Conservation (phyloP, 2,888 invertebrate species). For the Tiliacea aurago region DNA sequence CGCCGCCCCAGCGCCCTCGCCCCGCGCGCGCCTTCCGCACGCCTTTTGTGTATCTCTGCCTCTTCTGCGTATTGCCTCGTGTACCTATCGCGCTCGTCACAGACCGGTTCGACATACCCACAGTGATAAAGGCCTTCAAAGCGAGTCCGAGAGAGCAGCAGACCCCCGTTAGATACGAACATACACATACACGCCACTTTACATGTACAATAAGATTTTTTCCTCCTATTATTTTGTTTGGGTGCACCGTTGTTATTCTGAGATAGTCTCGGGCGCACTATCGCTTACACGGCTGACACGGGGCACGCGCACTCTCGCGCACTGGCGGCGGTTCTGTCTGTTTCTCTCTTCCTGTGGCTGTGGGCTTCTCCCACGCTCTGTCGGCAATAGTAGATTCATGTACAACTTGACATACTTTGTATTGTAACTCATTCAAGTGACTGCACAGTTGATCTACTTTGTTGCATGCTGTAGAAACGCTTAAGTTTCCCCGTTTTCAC, state of each 20-base stretch:
- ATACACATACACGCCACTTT: conserved; percentile 89
- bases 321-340: conserved; percentile 91
- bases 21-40: conserved; percentile 83
- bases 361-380: conserved; percentile 87
- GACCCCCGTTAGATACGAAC: conserved; percentile 89
- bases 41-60: conserved; percentile 86
- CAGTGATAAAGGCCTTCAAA: conserved; percentile 90
- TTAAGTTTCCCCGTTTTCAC: conserved; percentile 63
- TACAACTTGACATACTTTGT: conserved; percentile 67
- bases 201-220: conserved; percentile 84
- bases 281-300: conserved; percentile 87
- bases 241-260: conserved; percentile 83
- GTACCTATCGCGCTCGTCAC: conserved; percentile 81
- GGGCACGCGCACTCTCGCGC: conserved; percentile 87
- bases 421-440: conserved; percentile 49
- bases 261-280: conserved; percentile 85
- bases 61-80: conserved; percentile 87
- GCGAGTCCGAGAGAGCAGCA: conserved; percentile 91
- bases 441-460: conserved; percentile 64
- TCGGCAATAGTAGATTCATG: conserved; percentile 82
- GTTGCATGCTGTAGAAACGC: conserved; percentile 66
- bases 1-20: conserved; percentile 78
- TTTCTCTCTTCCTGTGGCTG: conserved; percentile 91
- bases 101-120: conserved; percentile 83
- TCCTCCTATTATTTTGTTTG: conserved; percentile 79